Conservation (phyloP, 2,888 invertebrate genomes). For the Uropetala carovei region DNA sequence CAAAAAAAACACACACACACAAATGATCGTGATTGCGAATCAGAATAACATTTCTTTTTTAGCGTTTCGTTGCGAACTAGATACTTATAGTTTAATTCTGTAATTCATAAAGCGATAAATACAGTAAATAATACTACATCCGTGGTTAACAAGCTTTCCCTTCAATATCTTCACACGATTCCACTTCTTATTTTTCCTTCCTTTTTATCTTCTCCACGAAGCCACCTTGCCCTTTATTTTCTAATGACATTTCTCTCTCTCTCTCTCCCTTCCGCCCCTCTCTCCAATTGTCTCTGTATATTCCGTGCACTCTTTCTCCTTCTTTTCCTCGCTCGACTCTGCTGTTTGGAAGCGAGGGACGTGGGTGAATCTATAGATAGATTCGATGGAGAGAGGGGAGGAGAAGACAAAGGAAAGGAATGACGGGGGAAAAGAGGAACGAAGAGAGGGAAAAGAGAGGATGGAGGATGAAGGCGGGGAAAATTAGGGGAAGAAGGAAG, state of each 20-base stretch:
- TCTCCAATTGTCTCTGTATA: background rate
- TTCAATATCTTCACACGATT: too few relatives aligned
- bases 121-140: too few relatives aligned
- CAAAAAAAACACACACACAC: too few relatives aligned
- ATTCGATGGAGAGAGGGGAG: background rate
- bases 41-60: too few relatives aligned
- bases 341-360: conserved; percentile 60
- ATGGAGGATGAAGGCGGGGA: background rate
- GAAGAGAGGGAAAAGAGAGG: conserved; percentile 30
- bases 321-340: background rate
- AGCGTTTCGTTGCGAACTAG: too few relatives aligned
- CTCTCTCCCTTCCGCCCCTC: conserved; percentile 19
- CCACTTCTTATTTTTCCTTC: background rate
- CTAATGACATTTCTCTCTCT: background rate
- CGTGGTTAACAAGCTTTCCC: too few relatives aligned
- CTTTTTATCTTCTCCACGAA: background rate
- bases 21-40: too few relatives aligned
- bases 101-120: too few relatives aligned
- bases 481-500: background rate
- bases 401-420: conserved; percentile 42
- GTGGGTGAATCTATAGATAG: conserved; percentile 62
- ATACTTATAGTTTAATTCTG: too few relatives aligned
- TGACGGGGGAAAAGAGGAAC: conserved; percentile 14
- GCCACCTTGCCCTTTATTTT: background rate
- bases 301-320: conserved; percentile 16